Evolutionary conservation across 2,113 vertebrate genomes (phyloP), one percentile per base, ranked within the genome.

Genomic region (Ceratotherium simum): DNA sequence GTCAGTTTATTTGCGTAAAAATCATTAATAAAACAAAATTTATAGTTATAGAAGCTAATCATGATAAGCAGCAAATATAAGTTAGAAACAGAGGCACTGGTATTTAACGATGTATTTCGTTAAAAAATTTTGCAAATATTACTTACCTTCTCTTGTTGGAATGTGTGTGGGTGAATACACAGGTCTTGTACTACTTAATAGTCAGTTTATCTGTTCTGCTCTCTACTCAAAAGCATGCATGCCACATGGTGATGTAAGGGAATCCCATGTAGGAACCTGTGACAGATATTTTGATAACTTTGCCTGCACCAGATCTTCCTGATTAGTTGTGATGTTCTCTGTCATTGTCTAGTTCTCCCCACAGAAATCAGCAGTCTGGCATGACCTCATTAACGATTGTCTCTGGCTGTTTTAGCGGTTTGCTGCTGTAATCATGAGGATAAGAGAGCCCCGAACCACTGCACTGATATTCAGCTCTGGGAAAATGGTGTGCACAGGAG

Each of bases 391-490:
- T 98, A 86, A 98, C 8, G 7, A 5, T 87, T 83, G 94, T 97
- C 80, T 39, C 0, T 92, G 93, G 56, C 25, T 73, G 5, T 98
- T 99, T 96, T 88, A 99, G 99, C 99, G 99, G 98, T 99, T 99
- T 99, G 99, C 99, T 98, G 99, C 99, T 1, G 99, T 99, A 62
- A 99, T 99, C 97, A 99, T 99, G 99, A 99, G 99, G 98, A 99
- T 99, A 99, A 99, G 99, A 99, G 99, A 99, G 96, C 99, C 99
- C 67, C 99, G 99, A 90, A 99, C 99, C 80, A 99, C 99, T 36
- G 99, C 99, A 3, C 99, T 99, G 90, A 99, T 99, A 98, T 99
- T 99, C 99, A 99, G 99, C 97, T 99, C 99, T 83, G 99, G 99
- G 48, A 99, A 99, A 98, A 99, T 99, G 99, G 99, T 99, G 97